phyloP scores from a whole-genome alignment of 92 coral and sea anemone genomes.

The Porites lobata region DNA sequence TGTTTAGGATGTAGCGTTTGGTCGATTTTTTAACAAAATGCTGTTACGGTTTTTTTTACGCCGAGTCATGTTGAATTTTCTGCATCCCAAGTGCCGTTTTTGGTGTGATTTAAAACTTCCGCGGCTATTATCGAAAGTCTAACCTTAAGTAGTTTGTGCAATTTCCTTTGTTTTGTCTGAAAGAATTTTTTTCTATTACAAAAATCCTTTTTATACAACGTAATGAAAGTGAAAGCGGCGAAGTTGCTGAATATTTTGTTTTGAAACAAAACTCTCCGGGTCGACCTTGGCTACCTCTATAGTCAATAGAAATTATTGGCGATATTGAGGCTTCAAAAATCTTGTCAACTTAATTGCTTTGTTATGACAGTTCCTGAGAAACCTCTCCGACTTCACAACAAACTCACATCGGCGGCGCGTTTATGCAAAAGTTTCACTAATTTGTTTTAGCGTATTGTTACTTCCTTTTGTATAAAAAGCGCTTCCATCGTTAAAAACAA shows the following conservation, averaged over 20 bases:
- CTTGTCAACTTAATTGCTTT: slow-evolving; percentile 12
- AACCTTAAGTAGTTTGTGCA: background rate
- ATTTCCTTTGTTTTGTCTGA: slow-evolving; percentile 1
- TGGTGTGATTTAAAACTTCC: background rate
- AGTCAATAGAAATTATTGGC: background rate
- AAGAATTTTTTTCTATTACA: background rate
- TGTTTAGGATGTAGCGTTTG: background rate
- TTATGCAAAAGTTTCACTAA: slow-evolving; percentile 44
- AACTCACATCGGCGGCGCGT: slow-evolving; percentile 2
- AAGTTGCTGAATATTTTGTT: slow-evolving; percentile 3
- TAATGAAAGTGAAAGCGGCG: background rate
- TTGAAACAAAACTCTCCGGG: background rate
- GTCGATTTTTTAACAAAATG: background rate
- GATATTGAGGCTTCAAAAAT: background rate
- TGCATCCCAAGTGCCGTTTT: background rate
- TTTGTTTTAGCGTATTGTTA: slow-evolving; percentile 40
- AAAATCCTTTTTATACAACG: background rate
- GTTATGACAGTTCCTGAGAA: slow-evolving; percentile 38
- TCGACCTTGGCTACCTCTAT: background rate
- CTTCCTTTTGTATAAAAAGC: slow-evolving; percentile 18
- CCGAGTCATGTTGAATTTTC: background rate
- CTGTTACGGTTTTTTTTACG: background rate
- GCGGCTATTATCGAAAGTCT: background rate
- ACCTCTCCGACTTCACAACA: background rate
- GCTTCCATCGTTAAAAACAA: slow-evolving; percentile 10